Percentiles rank a stretch among this genome's conserved stretches.
Evolutionary conservation across 2,888 invertebrate species (phyloP).

Genomic region (Blastobasis adustella): DNA sequence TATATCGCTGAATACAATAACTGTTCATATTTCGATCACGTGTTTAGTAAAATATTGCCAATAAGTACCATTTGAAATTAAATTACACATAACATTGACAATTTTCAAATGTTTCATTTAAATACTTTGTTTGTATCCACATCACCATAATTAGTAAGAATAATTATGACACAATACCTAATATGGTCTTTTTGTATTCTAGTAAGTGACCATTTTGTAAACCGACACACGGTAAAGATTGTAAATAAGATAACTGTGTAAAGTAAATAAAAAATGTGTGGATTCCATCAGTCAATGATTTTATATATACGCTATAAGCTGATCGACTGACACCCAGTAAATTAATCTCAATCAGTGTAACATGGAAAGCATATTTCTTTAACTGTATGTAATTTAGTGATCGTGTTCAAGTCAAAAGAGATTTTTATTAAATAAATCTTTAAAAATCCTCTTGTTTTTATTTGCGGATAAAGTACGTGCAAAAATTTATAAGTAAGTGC

Average conservation of each 20-base stretch:
- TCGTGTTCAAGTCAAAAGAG: constrained; percentile 75
- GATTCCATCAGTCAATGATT: constrained; percentile 50
- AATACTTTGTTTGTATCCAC: no score
- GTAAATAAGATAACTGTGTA: constrained; percentile 16
- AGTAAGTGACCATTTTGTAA: background rate
- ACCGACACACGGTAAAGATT: constrained; percentile 20
- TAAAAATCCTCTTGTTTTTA: constrained; percentile 29
- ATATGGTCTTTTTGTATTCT: background rate
- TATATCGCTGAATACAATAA: no score
- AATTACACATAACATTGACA: no score
- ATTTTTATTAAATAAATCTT: constrained; percentile 70
- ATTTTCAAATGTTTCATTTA: no score
- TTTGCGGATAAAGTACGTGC: constrained; percentile 9
- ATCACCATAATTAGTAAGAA: no score
- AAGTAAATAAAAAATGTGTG: constrained; percentile 36
- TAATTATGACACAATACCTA: no score
- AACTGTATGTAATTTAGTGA: constrained; percentile 72
- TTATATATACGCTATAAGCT: constrained; percentile 52
- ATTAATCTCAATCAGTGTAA: constrained; percentile 54
- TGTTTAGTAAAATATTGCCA: no score
- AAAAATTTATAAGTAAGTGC: background rate
- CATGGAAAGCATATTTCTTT: constrained; percentile 53
- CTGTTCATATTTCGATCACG: no score
- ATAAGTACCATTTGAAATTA: no score
- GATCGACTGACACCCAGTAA: constrained; percentile 59